These are phyloP conservation scores for Camponotus pennsylvanicus DNA, from an alignment of 1,140 invertebrate genomes.

Conservation along the genomic window DNA sequence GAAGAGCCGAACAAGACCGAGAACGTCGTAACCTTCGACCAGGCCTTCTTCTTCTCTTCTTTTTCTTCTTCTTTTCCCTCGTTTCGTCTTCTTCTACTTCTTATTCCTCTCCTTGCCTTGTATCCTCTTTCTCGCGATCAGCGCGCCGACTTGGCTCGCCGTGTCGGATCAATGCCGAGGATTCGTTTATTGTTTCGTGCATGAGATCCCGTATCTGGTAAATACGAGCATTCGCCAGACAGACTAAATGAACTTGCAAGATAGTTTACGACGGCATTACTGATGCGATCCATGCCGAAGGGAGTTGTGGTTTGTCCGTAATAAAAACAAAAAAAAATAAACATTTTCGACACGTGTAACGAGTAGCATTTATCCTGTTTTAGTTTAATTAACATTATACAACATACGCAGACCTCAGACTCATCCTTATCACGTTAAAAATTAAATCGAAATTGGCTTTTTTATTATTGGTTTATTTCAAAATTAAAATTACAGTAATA, in stretches of 20 bases:
- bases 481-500: no score
- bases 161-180: conserved; percentile 49
- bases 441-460: no score
- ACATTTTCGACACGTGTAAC: conserved; percentile 10
- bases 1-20: conserved; percentile 72
- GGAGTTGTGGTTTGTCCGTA: background rate
- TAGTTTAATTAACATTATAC: background rate
- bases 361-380: background rate
- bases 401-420: no score
- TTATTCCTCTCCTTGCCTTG: conserved; percentile 17
- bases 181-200: conserved; percentile 63
- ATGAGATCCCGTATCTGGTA: conserved; percentile 58
- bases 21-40: conserved; percentile 76
- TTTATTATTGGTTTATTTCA: no score
- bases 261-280: conserved; percentile 44
- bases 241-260: conserved; percentile 44
- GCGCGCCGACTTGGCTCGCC: conserved; percentile 14
- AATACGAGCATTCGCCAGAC: conserved; percentile 56
- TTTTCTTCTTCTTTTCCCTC: background rate
- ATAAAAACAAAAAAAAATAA: background rate
- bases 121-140: conserved; percentile 34
- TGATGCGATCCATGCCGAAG: conserved; percentile 32
- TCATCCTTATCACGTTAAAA: background rate
- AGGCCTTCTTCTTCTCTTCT: conserved; percentile 32
- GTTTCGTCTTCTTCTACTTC: conserved; percentile 27